Conservation (phyloP, 2,888 invertebrate genomes). For the Meteorus cinctellus region DNA sequence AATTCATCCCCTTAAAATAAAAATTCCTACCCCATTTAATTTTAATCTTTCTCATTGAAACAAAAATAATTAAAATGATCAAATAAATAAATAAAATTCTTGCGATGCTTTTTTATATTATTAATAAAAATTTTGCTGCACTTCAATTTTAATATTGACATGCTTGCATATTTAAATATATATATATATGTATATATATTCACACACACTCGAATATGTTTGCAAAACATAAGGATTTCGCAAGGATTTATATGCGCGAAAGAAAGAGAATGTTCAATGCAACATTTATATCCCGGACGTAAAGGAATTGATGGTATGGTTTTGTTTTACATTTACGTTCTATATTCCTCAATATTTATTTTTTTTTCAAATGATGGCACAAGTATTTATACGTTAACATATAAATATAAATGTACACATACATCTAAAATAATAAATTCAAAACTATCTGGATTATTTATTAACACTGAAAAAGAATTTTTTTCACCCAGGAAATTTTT, state of each 20-base stretch:
- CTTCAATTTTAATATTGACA: neutral
- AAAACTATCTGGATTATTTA: neutral
- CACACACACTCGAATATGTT: neutral
- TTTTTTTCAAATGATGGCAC: neutral
- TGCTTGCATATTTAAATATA: neutral
- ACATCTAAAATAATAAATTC: too few relatives aligned
- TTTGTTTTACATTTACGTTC: neutral
- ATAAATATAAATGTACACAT: too few relatives aligned
- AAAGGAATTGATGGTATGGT: conserved; percentile 31
- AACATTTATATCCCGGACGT: conserved; percentile 37
- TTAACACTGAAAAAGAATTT: too few relatives aligned
- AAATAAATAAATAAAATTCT: too few relatives aligned
- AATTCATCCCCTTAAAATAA: too few relatives aligned
- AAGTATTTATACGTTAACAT: neutral
- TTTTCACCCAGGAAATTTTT: too few relatives aligned
- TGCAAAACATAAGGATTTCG: conserved; percentile 35
- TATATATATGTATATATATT: neutral
- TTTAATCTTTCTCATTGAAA: too few relatives aligned
- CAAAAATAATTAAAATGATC: too few relatives aligned
- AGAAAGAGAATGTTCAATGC: conserved; percentile 35
- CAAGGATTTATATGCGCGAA: conserved; percentile 23
- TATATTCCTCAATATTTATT: neutral
- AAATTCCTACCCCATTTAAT: too few relatives aligned
- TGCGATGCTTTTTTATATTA: too few relatives aligned
- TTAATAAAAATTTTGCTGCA: neutral